Evolutionary conservation across 2,888 invertebrate genomes (phyloP).

Genomic region (Tachystola acroxantha): DNA sequence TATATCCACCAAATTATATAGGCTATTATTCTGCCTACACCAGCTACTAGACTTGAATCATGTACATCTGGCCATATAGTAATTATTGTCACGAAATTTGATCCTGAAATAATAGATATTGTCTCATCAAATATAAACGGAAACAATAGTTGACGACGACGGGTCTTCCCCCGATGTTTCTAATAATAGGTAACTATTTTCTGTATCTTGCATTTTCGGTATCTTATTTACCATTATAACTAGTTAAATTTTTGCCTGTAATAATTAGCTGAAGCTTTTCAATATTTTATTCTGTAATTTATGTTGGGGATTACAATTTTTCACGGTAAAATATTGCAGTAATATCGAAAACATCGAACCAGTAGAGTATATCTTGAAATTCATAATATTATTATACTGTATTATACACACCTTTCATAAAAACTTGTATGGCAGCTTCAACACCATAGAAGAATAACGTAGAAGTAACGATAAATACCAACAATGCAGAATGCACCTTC

Average conservation of each 20-base stretch:
- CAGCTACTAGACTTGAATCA: constrained; percentile 24
- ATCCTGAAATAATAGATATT: too few relatives aligned
- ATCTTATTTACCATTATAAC: too few relatives aligned
- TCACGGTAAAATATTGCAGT: background rate
- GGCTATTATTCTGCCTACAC: constrained; percentile 16
- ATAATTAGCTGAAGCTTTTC: too few relatives aligned
- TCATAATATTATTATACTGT: background rate
- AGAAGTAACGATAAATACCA: constrained; percentile 12
- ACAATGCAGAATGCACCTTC: constrained; percentile 21
- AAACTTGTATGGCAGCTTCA: constrained; percentile 19
- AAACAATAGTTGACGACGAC: background rate
- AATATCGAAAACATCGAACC: background rate
- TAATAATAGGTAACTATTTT: too few relatives aligned
- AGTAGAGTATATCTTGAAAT: background rate
- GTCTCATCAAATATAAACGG: background rate
- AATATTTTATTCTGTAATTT: background rate
- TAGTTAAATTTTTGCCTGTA: too few relatives aligned
- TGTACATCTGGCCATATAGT: constrained; percentile 34
- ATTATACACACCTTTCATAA: background rate
- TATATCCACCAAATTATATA: constrained; percentile 32
- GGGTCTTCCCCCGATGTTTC: too few relatives aligned
- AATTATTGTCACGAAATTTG: constrained; percentile 27
- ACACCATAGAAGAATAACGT: constrained; percentile 24
- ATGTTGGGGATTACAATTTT: background rate
- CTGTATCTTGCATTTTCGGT: too few relatives aligned